Evolutionary conservation across 2,888 invertebrate species (phyloP).

Genomic region (Myopa tessellatipennis): DNA sequence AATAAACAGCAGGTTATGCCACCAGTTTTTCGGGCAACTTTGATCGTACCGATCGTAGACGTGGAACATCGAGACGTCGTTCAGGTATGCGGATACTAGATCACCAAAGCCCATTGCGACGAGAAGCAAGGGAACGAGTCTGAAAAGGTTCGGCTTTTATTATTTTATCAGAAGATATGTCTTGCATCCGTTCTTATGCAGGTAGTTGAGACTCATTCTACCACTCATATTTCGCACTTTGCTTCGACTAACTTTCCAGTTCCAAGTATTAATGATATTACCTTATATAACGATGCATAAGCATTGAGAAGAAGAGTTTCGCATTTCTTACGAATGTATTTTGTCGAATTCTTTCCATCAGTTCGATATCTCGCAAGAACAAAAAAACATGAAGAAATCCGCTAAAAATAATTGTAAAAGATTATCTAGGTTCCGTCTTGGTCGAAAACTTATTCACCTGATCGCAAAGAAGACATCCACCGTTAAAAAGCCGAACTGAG

Average conservation of each 20-base stretch:
- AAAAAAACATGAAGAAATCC: slow-evolving; percentile 63
- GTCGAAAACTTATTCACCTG: slow-evolving; percentile 53
- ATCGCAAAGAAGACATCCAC: slow-evolving; percentile 66
- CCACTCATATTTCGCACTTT: not conserved
- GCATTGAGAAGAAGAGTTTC: slow-evolving; percentile 54
- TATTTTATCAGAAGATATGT: too few species aligned
- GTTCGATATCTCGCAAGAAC: slow-evolving; percentile 57
- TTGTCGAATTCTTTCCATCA: slow-evolving; percentile 54
- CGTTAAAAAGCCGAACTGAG: slow-evolving; percentile 62
- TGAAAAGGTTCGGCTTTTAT: slow-evolving; percentile 33
- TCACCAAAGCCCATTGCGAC: slow-evolving; percentile 59
- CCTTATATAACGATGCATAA: slow-evolving; percentile 62
- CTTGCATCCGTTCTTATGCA: not conserved
- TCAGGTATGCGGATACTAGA: slow-evolving; percentile 58
- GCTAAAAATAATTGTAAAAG: slow-evolving; percentile 46
- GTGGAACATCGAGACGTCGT: slow-evolving; percentile 64
- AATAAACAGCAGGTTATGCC: slow-evolving; percentile 65
- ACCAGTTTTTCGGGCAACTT: slow-evolving; percentile 62
- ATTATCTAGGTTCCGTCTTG: not conserved
- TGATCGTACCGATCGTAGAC: slow-evolving; percentile 62
- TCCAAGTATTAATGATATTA: slow-evolving; percentile 24
- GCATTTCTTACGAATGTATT: slow-evolving; percentile 54
- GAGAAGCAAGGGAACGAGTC: slow-evolving; percentile 62
- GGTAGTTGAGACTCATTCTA: not conserved
- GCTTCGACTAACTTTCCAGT: not conserved